Base-by-base conservation (phyloP, 1,140 invertebrate genomes). In the Leguminivora glycinivorella region DNA sequence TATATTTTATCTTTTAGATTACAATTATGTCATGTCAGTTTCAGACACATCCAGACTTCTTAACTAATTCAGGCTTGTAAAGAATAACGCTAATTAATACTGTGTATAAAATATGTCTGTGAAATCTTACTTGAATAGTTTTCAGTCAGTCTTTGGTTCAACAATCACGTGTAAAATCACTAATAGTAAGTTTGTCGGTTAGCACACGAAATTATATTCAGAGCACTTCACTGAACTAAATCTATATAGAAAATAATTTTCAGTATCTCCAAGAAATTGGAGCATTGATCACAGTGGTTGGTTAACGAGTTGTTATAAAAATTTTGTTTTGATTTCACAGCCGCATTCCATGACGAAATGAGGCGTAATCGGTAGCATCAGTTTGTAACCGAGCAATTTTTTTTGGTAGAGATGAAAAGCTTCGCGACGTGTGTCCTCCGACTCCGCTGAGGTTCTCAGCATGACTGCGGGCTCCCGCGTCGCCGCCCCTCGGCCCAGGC, bases 401-500 rank as follows among this genome's bases (percentile, higher is more conserved):
- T 87, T 83, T 78, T 82, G 79, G 86, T 75, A 79, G 75, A 72
- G 79, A 78, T 82, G 82, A 84, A 83, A 86, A 74, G 77, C 71
- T 79, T 83, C 88, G 84, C 88, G 83, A 84, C 86, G 79, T 89
- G 84, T 80, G 82, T 83, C 87, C 89, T 80, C 83, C 83, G 82
- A 81, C 83, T 87, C 81, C 79, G 88, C 88, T 84, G 89, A 91
- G 83, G 76, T 68, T 83, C 89, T 84, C 89, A 91, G 89, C 89
- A 91, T 90, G 89, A 91, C 89, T 91, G 89, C 84, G 86, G 80
- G 83, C 85, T 85, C 89, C 89, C 87, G 89, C 87, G 82, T 83
- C 83, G 88, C 81, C 87, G 85, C 87, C 89, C 87, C 88, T 87
- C 82, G 81, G 67, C 72, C 79, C 77, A 82, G 78, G 85, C 85